These are phyloP conservation scores for Heterodera schachtii DNA, from an alignment of 1,140 invertebrate genomes.

Conservation along the genomic window DNA sequence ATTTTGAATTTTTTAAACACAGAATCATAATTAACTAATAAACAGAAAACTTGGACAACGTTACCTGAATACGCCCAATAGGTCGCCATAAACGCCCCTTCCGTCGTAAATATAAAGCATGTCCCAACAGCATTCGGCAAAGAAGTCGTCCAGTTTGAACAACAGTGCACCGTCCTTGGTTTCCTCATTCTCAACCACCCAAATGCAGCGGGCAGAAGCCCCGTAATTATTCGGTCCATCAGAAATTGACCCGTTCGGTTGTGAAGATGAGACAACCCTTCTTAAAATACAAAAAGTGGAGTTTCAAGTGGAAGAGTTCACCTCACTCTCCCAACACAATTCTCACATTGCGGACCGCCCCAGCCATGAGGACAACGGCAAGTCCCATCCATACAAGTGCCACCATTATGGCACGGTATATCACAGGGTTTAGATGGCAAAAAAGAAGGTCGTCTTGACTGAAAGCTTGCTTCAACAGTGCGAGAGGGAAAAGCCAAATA, in stretches of 20 bases:
- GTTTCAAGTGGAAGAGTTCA: constrained; percentile 29
- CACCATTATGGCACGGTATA: constrained; percentile 60
- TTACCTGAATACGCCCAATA: constrained; percentile 63
- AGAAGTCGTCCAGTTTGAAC: constrained; percentile 53
- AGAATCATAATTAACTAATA: too few relatives aligned
- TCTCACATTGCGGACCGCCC: constrained; percentile 61
- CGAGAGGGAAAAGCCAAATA: neutral
- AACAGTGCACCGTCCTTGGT: constrained; percentile 37
- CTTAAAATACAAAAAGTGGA: constrained; percentile 24
- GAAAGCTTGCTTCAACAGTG: constrained; percentile 27
- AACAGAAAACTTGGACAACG: too few relatives aligned
- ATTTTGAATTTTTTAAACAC: too few relatives aligned
- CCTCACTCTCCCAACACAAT: constrained; percentile 57
- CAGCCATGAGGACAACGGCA: constrained; percentile 53
- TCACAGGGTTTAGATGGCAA: constrained; percentile 53
- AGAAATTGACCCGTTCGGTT: constrained; percentile 48
- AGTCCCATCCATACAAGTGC: constrained; percentile 49
- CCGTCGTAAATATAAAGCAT: constrained; percentile 65
- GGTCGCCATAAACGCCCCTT: constrained; percentile 55
- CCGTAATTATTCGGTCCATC: constrained; percentile 58
- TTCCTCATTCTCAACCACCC: constrained; percentile 56
- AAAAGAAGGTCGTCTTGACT: constrained; percentile 29
- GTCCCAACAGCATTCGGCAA: constrained; percentile 66
- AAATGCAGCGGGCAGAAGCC: constrained; percentile 57
- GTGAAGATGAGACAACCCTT: constrained; percentile 23